Conservation (phyloP, 2,888 invertebrate genomes). For the Synergus umbraculus region DNA sequence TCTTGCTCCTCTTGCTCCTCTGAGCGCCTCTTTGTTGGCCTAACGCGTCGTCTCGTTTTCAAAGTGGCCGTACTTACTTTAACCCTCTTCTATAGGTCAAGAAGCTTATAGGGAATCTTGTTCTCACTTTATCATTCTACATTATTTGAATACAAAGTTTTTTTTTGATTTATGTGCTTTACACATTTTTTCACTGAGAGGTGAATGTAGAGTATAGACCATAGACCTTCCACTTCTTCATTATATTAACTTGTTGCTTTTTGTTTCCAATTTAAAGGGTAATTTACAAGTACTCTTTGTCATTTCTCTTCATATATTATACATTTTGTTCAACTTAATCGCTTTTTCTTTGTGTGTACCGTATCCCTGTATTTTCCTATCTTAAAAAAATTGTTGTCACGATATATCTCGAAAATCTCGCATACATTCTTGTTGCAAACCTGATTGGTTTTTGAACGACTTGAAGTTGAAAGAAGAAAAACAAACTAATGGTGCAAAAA, state of each 20-base stretch:
- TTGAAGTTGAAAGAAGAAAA: no score
- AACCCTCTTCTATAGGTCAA: constrained; percentile 5
- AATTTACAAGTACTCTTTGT: no score
- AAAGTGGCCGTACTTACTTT: background rate
- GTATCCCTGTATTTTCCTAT: no score
- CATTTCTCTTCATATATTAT: background rate
- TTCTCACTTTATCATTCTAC: constrained; percentile 28
- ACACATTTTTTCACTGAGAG: background rate
- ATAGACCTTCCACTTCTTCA: background rate
- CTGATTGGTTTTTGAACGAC: no score
- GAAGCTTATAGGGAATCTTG: constrained; percentile 8
- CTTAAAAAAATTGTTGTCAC: no score
- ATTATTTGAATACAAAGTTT: constrained; percentile 1
- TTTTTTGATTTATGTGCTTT: background rate
- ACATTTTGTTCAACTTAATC: background rate
- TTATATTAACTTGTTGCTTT: background rate
- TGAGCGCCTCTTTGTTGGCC: constrained; percentile 1
- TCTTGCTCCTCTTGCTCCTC: background rate
- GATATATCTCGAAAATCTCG: no score
- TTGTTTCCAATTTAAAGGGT: background rate
- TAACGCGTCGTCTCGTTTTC: constrained; percentile 10
- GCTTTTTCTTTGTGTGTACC: background rate
- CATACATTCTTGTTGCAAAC: no score
- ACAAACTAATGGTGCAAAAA: no score
- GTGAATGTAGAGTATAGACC: background rate